Percentiles rank a stretch among this genome's conserved stretches.
phyloP scores from a whole-genome alignment of 2,888 invertebrate species.

The Philhelius pedissequus region DNA sequence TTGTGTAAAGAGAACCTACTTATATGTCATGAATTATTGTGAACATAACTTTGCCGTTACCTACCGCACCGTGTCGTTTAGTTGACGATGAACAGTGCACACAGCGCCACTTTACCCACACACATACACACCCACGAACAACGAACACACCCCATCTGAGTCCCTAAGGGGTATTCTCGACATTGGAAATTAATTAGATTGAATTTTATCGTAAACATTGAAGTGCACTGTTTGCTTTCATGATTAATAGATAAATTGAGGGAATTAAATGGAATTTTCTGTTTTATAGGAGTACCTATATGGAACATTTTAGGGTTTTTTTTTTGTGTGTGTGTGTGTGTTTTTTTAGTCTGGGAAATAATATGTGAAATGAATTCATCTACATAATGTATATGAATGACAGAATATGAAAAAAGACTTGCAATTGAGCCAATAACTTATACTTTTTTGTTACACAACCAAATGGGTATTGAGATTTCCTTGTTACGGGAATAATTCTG shows the following conservation, averaged over 20 bases:
- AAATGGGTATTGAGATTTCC: too few relatives aligned
- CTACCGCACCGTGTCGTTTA: neutral
- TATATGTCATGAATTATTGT: conserved; percentile 48
- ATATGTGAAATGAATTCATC: neutral
- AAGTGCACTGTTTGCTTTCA: conserved; percentile 39
- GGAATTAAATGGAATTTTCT: conserved; percentile 49
- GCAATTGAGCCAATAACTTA: neutral
- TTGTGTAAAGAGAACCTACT: neutral
- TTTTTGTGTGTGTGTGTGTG: neutral
- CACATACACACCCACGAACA: neutral
- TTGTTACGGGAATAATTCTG: too few relatives aligned
- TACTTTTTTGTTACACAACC: neutral
- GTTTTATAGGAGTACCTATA: neutral
- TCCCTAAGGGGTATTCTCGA: conserved; percentile 35
- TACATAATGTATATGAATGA: neutral
- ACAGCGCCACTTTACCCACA: neutral
- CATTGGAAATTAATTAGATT: conserved; percentile 66
- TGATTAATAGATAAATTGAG: conserved; percentile 56
- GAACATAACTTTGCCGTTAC: conserved; percentile 56
- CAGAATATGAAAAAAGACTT: neutral
- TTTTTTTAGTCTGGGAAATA: neutral
- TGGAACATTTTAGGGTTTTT: neutral
- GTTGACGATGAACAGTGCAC: neutral
- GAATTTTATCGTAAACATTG: conserved; percentile 47
- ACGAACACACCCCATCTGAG: too few relatives aligned